These are phyloP conservation scores for Seriola dumerili DNA, from an alignment of 2,113 vertebrate genomes.

Conservation along the genomic window DNA sequence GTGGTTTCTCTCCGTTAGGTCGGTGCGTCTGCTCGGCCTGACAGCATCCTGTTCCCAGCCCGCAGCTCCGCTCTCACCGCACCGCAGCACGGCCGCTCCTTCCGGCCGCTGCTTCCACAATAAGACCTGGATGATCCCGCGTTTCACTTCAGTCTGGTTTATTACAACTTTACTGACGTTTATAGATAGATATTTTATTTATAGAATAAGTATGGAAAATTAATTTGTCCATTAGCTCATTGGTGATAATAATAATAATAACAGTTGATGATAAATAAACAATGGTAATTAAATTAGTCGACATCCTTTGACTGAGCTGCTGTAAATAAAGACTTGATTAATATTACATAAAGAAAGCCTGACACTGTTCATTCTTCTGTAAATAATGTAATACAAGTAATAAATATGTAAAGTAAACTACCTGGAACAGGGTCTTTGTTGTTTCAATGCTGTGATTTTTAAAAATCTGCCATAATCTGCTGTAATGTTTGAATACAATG, in stretches of 20 bases:
- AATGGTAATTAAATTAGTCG: too few species aligned
- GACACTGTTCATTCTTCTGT: neutral
- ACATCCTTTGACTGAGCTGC: too few species aligned
- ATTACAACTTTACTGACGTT: neutral
- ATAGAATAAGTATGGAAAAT: too few species aligned
- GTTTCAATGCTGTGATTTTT: too few species aligned
- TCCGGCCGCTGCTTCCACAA: constrained; percentile 56
- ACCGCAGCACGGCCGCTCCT: neutral
- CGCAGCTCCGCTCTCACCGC: constrained; percentile 9
- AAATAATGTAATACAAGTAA: too few species aligned
- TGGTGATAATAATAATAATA: too few species aligned
- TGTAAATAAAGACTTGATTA: neutral
- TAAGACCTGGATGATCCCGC: neutral
- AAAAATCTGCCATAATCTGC: too few species aligned
- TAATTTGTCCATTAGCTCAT: too few species aligned
- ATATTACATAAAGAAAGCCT: neutral
- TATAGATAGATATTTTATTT: too few species aligned
- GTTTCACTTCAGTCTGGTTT: neutral
- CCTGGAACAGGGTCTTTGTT: too few species aligned
- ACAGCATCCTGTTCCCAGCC: constrained; percentile 70
- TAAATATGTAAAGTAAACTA: neutral
- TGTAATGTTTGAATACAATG: too few species aligned
- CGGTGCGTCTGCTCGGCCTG: constrained; percentile 65
- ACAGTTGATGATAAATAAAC: too few species aligned
- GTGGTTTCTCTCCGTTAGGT: constrained; percentile 67